Evolutionary conservation across 1,140 invertebrate genomes (phyloP), one percentile per base, ranked within the genome.

Genomic region (Bilobella aurantiaca): DNA sequence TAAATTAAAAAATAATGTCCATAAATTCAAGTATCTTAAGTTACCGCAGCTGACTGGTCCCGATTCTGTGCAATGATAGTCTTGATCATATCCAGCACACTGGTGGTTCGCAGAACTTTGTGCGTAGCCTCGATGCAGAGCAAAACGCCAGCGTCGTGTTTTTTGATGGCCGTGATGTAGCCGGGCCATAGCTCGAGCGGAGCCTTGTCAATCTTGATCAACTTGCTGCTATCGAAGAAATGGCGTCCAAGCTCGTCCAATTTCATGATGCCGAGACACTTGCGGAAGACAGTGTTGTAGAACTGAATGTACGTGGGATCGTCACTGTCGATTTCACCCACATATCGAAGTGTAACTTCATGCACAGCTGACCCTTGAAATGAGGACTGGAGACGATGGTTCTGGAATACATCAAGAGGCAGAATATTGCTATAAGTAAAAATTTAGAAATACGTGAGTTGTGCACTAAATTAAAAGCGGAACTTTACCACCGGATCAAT

Each of bases 141-240:
- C 0, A 93, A 73, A 2, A 92, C 80, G 12, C 81, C 75, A 0
- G 78, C 74, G 74, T 93, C 89, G 74, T 89, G 85, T 69, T 91
- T 86, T 18, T 87, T 80, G 47, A 93, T 90, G 0, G 86, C 85
- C 0, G 89, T 90, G 18, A 85, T 62, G 75, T 76, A 89, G 0
- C 89, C 89, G 0, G 88, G 88, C 88, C 87, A 90, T 0, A 86
- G 34, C 73, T 85, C 81, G 23, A 91, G 75, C 70, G 82, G 79
- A 56, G 75, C 78, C 72, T 82, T 68, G 69, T 74, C 47, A 3
- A 82, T 64, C 70, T 65, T 8, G 77, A 73, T 77, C 77, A 49
- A 62, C 82, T 61, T 8, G 1, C 67, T 62, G 0, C 84, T 79
- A 78, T 92, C 89, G 74, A 83, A 95, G 72, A 85, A 93, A 76